Base-by-base conservation (phyloP, 2,797 vertebrate genomes). In the Hafferia zeledoni region DNA sequence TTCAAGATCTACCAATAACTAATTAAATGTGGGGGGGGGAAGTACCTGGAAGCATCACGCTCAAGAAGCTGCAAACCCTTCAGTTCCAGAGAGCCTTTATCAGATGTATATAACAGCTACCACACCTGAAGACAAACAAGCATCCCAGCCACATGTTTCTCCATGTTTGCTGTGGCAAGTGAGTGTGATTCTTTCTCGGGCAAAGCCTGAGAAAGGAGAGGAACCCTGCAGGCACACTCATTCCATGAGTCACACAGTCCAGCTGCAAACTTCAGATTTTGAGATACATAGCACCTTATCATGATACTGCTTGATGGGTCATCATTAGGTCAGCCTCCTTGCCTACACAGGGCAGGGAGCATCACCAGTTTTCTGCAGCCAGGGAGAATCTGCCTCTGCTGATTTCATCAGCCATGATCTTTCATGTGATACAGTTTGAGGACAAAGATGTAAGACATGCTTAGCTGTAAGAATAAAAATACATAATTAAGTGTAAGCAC, bases 371-470 rank as follows among this genome's bases (percentile, higher is more conserved):
- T 81, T 60, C 61, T 47, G 44, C n/a, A 83, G n/a, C 15, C 57
- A 46, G 22, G 68, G 11, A 71, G 24, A 78, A 69, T 43, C 49
- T 80, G 59, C 31, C 59, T 80, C 49, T 85, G 67, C 41, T 52
- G 74, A 85, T 93, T 91, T 94, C 67, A 90, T 91, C 90, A 81
- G 67, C 65, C 59, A 33, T 49, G 17, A 94, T 75, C 33, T 76
- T 89, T 44, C 70, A 84, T 17, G 31, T 50, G 74, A 71, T 28
- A 70, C 46, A 78, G 59, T 72, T 47, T 39, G 59, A 95, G 65
- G 61, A 35, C 1, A 0, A 68, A 92, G 80, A 82, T 22, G 63
- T 23, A 65, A 13, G 47, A 55, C 63, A 41, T 30, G 60, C 61
- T 90, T 64, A 79, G 59, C 3, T 1, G 50, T 52, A 89, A 92